Conservation (phyloP, 2,797 vertebrate genomes). For the Tympanoctomys barrerae region DNA sequence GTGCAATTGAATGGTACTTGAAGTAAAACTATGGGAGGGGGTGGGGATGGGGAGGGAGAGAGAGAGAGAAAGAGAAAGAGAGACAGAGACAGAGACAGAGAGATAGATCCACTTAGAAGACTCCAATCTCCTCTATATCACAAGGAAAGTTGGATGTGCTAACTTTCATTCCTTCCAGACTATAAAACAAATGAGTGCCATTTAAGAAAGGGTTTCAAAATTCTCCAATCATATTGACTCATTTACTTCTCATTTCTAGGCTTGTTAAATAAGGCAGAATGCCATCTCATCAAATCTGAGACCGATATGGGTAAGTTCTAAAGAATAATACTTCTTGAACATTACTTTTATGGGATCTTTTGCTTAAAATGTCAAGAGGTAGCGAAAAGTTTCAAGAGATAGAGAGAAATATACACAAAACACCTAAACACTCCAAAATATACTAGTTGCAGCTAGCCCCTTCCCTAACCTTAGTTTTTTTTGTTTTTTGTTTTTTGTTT, state of each 20-base stretch:
- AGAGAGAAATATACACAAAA: not conserved
- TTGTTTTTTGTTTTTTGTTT: too few species aligned
- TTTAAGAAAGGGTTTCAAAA: constrained; percentile 72
- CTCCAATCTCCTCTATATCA: constrained; percentile 41
- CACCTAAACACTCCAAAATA: not conserved
- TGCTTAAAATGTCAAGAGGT: constrained; percentile 53
- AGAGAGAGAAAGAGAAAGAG: not conserved
- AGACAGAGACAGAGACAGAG: not conserved
- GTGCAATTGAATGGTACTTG: not conserved
- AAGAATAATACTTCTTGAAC: constrained; percentile 64
- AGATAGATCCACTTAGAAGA: constrained; percentile 65
- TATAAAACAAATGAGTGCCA: constrained; percentile 73
- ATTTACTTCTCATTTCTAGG: constrained; percentile 68
- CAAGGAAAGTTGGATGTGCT: constrained; percentile 66
- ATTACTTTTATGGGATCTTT: constrained; percentile 52
- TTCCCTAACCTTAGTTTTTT: not conserved
- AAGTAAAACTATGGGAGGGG: not conserved
- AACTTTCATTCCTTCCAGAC: constrained; percentile 63
- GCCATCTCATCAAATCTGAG: constrained; percentile 71
- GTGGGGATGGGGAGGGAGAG: not conserved
- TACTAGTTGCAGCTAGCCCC: not conserved
- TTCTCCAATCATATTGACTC: constrained; percentile 58
- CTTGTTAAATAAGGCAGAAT: constrained; percentile 76
- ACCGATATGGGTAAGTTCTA: constrained; percentile 37
- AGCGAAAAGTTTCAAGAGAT: not conserved